These are phyloP conservation scores for Geotrypetes seraphini DNA, from an alignment of 2,797 vertebrate genomes.

Conservation along the genomic window DNA sequence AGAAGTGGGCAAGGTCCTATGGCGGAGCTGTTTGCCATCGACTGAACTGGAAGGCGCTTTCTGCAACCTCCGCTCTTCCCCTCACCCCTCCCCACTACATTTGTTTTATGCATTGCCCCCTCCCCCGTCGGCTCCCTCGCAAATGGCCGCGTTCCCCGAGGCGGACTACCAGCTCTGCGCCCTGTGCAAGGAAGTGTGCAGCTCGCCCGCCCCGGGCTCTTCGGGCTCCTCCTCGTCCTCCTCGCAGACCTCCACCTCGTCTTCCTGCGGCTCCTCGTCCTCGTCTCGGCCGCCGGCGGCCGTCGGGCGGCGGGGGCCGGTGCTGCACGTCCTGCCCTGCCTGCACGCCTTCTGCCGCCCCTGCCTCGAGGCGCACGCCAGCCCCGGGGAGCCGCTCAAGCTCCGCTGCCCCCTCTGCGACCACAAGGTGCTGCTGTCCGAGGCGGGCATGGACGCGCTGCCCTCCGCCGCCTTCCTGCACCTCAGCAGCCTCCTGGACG, in stretches of 20 bases:
- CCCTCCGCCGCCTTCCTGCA: conserved; percentile 82
- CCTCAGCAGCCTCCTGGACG: conserved; percentile 83
- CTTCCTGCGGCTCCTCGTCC: conserved; percentile 78
- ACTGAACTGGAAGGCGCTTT: too few relatives aligned
- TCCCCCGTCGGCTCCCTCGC: conserved; percentile 24
- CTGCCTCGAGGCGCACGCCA: conserved; percentile 75
- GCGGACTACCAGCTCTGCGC: conserved; percentile 83
- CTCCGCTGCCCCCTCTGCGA: conserved; percentile 82
- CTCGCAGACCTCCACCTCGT: conserved; percentile 76
- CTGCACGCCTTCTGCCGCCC: conserved; percentile 85
- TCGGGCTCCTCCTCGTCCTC: conserved; percentile 80
- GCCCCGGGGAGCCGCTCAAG: conserved; percentile 67
- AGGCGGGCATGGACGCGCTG: conserved; percentile 82
- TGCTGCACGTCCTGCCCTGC: conserved; percentile 82
- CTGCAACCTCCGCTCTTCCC: conserved; percentile 21
- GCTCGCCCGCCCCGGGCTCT: conserved; percentile 75
- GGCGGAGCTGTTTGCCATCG: too few relatives aligned
- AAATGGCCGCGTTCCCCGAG: conserved; percentile 81
- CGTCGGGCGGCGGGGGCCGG: conserved; percentile 42
- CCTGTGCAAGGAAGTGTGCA: conserved; percentile 84
- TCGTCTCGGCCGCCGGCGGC: conserved; percentile 74
- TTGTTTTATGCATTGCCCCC: conserved; percentile 14
- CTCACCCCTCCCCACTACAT: conserved; percentile 4
- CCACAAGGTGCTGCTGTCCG: conserved; percentile 80
- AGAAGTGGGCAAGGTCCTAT: not conserved